Base-by-base conservation (phyloP, 2,113 vertebrate species). In the Corydoras maculifer region DNA sequence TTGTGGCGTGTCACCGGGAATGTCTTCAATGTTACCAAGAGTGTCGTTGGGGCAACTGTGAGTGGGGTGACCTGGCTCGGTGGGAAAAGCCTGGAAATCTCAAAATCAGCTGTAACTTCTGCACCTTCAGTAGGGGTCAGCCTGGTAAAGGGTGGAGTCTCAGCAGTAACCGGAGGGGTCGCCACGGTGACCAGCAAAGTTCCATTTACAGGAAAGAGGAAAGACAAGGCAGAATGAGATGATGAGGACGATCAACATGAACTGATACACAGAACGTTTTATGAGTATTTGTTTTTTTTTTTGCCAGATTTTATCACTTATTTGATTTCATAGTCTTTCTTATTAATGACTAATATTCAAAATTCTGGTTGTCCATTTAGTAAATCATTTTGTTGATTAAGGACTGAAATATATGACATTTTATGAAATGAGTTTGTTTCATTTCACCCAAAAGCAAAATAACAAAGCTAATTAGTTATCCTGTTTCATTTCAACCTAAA, bases 61-160 rank as follows among this genome's bases (percentile, higher is more conserved):
- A 90, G 90, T 0, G 89, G 90, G 8, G 90, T 90, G 29, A 82
- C 83, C 74, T 92, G 90, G 90, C 84, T 92, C 25, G 90, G 90
- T 1, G 86, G 90, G 60, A 90, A 90, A 82, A 83, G 90, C 70
- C 70, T 90, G 65, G 89, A 89, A 74, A 84, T 89, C 70, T 89
- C 88, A 80, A 91, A 91, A 74, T 82, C 87, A 0, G 90, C 88
- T 0, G 89, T 92, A 15, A 88, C 81, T 67, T 81, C 86, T 0
- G 89, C 86, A 32, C 90, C 90, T 4, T 80, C 87, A 0, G 63
- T 85, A 77, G 89, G 90, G 0, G 87, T 87, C 13, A 84, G 88
- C 72, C 84, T 92, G 30, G 86, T 92, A 73, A 92, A 89, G 71
- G 88, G 90, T 2, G 84, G 90, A 0, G 86, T 90, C 53, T 87